Evolutionary conservation across 2,797 vertebrate species (phyloP).

Genomic region (Choloepus didactylus): DNA sequence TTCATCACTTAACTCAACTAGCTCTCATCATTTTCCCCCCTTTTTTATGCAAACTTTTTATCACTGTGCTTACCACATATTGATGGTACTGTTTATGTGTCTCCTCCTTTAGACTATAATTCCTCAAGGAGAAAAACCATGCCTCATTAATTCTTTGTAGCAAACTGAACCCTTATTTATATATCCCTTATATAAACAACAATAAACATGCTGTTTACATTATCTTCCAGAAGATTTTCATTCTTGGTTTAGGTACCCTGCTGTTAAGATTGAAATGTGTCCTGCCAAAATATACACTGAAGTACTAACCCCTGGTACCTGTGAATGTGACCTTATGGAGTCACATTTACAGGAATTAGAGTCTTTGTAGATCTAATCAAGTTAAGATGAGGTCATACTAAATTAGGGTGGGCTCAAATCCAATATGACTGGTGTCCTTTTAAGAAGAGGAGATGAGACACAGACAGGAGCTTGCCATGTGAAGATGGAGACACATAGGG

Average conservation of each 20-base stretch:
- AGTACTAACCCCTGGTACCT: no score
- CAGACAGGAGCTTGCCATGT: no score
- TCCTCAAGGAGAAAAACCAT: constrained; percentile 14
- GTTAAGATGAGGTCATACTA: no score
- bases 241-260: not conserved
- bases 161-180: constrained; percentile 2
- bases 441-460: no score
- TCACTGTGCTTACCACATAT: not conserved
- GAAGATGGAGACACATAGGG: no score
- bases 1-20: not conserved
- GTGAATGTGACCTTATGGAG: no score
- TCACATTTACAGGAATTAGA: no score
- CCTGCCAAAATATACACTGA: no score
- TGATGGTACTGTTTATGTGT: not conserved
- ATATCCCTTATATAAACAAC: not conserved
- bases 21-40: not conserved
- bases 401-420: no score
- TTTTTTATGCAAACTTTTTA: not conserved
- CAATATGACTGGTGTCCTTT: no score
- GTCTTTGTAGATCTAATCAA: no score
- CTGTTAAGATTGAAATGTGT: no score
- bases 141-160: not conserved
- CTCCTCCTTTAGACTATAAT: not conserved
- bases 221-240: not conserved
- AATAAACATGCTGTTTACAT: not conserved